Percentiles rank a stretch among this genome's conserved stretches.
These are phyloP conservation scores for Calidris pygmaea DNA, from an alignment of 2,113 vertebrate species.

Conservation along the genomic window DNA sequence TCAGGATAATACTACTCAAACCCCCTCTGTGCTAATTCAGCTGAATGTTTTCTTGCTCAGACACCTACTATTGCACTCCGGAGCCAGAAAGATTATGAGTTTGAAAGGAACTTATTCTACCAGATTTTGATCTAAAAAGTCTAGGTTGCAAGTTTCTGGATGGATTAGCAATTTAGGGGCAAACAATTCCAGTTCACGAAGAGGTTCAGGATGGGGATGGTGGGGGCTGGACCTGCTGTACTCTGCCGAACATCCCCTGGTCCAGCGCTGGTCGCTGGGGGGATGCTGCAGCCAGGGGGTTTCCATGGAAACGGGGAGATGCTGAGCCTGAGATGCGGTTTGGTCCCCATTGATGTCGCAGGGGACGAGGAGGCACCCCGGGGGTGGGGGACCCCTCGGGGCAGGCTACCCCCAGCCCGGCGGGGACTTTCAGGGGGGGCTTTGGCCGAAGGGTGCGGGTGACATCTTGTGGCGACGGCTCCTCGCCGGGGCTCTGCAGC, in stretches of 20 bases:
- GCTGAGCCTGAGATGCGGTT: background rate
- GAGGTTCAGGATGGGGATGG: background rate
- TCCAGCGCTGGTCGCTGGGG: rapidly evolving
- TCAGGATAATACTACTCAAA: background rate
- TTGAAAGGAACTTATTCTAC: background rate
- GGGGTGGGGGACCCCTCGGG: background rate
- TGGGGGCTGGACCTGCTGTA: rapidly evolving
- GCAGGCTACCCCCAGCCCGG: background rate
- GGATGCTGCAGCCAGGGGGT: background rate
- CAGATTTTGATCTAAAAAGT: background rate
- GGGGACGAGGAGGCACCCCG: rapidly evolving
- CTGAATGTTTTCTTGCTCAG: background rate
- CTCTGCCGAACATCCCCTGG: background rate
- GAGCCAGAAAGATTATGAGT: background rate
- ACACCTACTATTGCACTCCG: too few species aligned
- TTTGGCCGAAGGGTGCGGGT: slow-evolving; percentile 9
- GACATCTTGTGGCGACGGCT: slow-evolving; percentile 28
- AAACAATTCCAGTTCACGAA: background rate
- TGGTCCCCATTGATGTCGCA: rapidly evolving
- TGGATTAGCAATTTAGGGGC: background rate
- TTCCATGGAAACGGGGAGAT: background rate
- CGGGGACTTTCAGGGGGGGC: background rate
- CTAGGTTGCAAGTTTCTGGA: background rate
- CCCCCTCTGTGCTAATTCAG: background rate
- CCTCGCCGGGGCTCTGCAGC: background rate